Base-by-base conservation (phyloP, 2,888 invertebrate species). In the Cynaeus angustus region DNA sequence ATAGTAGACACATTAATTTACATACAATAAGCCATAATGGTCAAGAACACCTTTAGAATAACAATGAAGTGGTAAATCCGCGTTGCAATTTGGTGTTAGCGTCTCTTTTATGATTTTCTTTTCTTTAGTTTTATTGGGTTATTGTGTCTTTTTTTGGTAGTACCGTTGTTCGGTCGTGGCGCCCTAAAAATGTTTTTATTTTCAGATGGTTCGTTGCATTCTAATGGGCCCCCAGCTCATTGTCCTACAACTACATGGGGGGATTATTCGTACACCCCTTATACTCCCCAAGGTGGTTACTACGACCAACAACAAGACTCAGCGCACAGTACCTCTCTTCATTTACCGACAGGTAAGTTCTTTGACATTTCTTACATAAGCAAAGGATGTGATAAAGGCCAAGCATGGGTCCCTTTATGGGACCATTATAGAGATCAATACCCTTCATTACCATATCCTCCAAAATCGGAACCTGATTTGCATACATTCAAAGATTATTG, bases 261-360 rank as follows among this genome's bases (percentile, higher is more conserved):
- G 45, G 82, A 84, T 59, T 83, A 83, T 72, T 85, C 89, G 66
- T 86, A 86, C 74, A 85, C 88, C 6, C 81, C 88, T 21, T 90
- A 89, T 79, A 86, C 88, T 66, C 87, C 91, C 2, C 85, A 89
- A 46, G 88, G 88, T 75, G 78, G 81, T 37, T 89, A 87, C 80
- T 83, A 83, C 71, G 83, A 84, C 26, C 78, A 80, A 30, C 78
- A 80, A 14, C 85, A 84, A 71, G 89, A 89, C 48, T 1, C 70
- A 8, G 74, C 79, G 58, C 86, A 86, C 78, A 85, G 88, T 72
- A 80, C 88, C 21, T 83, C 86, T 66, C 85, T 90, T 78, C 90
- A 91, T 78, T 85, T 92, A 83, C 89, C 90, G 67, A 82, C 89
- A 84, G 90, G 90, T 90, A 85, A 83, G 75, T 72, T 28, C 30